Evolutionary conservation across 2,888 invertebrate genomes (phyloP).

Genomic region (Lepidocyrtinus sp.): DNA sequence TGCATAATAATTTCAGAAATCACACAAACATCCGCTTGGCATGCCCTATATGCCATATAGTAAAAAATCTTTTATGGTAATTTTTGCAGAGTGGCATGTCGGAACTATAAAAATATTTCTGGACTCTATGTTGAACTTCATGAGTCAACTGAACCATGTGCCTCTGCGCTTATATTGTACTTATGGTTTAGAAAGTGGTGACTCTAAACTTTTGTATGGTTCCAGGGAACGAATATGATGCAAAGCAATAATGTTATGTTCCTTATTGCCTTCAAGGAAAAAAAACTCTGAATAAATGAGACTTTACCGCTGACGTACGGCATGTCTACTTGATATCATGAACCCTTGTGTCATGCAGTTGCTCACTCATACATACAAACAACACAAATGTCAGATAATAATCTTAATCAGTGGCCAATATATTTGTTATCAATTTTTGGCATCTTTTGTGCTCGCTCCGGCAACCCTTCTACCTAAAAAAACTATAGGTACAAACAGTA

Average conservation of each 20-base stretch:
- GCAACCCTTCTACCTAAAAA: no score
- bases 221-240: conserved; percentile 39
- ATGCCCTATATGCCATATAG: not conserved
- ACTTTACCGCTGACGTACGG: conserved; percentile 4
- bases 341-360: not conserved
- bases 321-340: not conserved
- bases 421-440: conserved; percentile 50
- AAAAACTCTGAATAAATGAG: conserved; percentile 7
- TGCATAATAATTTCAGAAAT: conserved; percentile 49
- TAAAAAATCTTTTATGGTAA: not conserved
- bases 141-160: no score
- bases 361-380: not conserved
- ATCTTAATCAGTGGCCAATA: conserved; percentile 62
- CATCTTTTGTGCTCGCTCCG: conserved; percentile 38
- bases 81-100: conserved; percentile 16
- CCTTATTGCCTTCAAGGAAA: not conserved
- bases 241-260: conserved; percentile 8
- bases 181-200: no score
- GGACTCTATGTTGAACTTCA: no score
- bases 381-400: conserved; percentile 31
- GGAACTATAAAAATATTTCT: conserved; percentile 44
- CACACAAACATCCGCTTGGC: not conserved
- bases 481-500: no score
- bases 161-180: no score
- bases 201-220: no score